phyloP scores from a whole-genome alignment of 2,888 invertebrate genomes.

The Zelleria hepariella region DNA sequence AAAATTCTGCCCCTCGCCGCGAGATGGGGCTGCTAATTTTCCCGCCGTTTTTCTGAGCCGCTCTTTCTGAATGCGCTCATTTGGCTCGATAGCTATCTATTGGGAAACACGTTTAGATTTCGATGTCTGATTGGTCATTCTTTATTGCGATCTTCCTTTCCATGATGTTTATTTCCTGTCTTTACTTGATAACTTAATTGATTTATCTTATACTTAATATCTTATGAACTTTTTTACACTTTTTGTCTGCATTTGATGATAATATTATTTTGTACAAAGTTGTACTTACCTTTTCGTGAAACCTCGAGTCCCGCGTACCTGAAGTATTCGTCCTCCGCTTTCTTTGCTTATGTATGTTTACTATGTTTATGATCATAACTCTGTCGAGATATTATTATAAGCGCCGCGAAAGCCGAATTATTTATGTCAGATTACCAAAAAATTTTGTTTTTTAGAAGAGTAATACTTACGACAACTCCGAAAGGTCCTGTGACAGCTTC shows the following conservation, averaged over 20 bases:
- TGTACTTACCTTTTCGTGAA: background rate
- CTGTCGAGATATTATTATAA: too few species aligned
- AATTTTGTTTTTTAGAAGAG: too few species aligned
- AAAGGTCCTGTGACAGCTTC: too few species aligned
- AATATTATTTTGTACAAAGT: background rate
- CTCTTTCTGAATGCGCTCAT: background rate
- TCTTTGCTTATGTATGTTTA: background rate
- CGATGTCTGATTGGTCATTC: background rate
- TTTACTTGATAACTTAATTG: background rate
- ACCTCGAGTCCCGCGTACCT: background rate
- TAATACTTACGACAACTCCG: too few species aligned
- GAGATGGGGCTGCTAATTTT: conserved; percentile 66
- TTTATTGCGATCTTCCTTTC: background rate
- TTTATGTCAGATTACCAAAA: too few species aligned
- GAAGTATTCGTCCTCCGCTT: background rate
- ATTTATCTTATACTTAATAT: too few species aligned
- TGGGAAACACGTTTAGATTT: background rate
- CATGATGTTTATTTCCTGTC: background rate
- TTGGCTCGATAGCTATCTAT: background rate
- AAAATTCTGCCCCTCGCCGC: conserved; percentile 59
- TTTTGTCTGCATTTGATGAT: too few species aligned
- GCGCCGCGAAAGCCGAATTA: too few species aligned
- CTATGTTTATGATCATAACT: too few species aligned
- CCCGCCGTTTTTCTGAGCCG: conserved; percentile 44
- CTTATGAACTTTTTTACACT: too few species aligned